Conservation (phyloP, 2,797 vertebrate species). For the Cryptoprocta ferox region DNA sequence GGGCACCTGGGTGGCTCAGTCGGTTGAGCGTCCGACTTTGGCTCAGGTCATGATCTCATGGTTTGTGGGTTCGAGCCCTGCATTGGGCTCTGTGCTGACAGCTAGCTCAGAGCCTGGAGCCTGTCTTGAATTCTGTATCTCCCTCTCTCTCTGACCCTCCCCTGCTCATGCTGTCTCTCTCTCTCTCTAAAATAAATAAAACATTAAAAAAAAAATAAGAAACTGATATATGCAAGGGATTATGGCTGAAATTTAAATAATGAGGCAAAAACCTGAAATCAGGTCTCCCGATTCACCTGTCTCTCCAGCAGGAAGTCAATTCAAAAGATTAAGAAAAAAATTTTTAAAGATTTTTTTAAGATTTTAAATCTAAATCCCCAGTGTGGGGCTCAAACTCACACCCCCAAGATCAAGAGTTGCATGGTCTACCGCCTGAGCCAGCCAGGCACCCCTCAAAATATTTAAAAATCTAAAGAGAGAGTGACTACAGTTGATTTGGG, state of each 20-base stretch:
- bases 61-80: too few species aligned
- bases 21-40: too few species aligned
- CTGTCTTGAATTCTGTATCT: too few species aligned
- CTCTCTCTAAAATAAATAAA: too few species aligned
- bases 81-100: too few species aligned
- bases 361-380: neutral
- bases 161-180: too few species aligned
- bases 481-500: neutral
- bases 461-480: neutral
- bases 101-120: too few species aligned
- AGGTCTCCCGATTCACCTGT: neutral
- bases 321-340: neutral
- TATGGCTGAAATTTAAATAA: neutral
- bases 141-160: too few species aligned
- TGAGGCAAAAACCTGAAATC: neutral
- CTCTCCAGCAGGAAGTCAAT: neutral
- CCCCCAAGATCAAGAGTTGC: neutral
- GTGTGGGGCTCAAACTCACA: neutral
- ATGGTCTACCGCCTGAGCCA: neutral
- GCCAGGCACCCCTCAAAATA: neutral
- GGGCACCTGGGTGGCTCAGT: too few species aligned
- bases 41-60: too few species aligned
- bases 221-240: neutral
- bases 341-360: neutral
- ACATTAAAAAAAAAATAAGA: too few species aligned